Percentiles rank a stretch among this genome's conserved stretches.
Evolutionary conservation across 2,888 invertebrate genomes (phyloP).

Genomic region (Pherbina coryleti): DNA sequence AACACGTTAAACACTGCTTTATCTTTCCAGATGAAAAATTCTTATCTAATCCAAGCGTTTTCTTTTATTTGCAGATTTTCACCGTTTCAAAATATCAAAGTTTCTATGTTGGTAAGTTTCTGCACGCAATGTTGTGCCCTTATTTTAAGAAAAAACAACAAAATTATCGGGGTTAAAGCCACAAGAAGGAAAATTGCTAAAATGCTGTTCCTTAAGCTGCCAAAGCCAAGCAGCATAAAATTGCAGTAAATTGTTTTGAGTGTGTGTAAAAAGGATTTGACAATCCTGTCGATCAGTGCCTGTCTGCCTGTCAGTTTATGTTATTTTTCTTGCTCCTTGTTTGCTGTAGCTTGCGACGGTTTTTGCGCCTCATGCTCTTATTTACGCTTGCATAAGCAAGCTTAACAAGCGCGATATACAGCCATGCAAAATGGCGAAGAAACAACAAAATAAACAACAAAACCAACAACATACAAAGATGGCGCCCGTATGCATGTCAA

Average conservation of each 20-base stretch:
- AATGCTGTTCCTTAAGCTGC: neutral
- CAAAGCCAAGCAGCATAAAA: neutral
- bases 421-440: neutral
- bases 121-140: neutral
- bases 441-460: neutral
- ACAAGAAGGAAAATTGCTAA: neutral
- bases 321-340: neutral
- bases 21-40: constrained; percentile 2
- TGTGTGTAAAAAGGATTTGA: constrained; percentile 11
- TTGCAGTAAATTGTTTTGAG: constrained; percentile 7
- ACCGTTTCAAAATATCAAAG: neutral
- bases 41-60: neutral
- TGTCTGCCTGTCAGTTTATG: neutral
- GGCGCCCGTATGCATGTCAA: constrained; percentile 1
- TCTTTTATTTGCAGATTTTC: constrained; percentile 18
- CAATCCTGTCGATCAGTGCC: constrained; percentile 15
- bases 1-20: neutral
- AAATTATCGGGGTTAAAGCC: neutral
- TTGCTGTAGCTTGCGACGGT: neutral
- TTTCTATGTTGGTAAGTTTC: constrained; percentile 29
- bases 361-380: neutral
- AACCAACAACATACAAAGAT: constrained; percentile 6
- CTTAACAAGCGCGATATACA: constrained; percentile 29
- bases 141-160: neutral
- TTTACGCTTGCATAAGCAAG: constrained; percentile 28